Evolutionary conservation across 2,888 invertebrate species (phyloP).

Genomic region (Melinaea menophilus): DNA sequence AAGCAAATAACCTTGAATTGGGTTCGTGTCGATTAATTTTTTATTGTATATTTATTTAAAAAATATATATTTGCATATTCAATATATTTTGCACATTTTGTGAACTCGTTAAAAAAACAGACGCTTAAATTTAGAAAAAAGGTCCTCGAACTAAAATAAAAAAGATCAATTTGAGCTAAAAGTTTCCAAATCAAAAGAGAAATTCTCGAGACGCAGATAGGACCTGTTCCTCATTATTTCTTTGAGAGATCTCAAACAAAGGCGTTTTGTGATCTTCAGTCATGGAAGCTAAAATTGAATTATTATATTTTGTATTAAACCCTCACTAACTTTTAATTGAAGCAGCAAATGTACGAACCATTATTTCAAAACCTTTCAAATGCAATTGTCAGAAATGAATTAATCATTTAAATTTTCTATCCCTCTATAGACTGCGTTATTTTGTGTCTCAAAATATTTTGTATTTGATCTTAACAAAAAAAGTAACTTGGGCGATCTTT

Average conservation of each 20-base stretch:
- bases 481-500: no score
- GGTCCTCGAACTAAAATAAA: conserved; percentile 4
- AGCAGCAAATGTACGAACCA: neutral
- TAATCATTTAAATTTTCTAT: neutral
- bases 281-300: conserved; percentile 10
- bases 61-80: no score
- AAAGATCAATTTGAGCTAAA: conserved; percentile 2
- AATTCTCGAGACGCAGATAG: conserved; percentile 5
- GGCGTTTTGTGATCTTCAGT: conserved; percentile 21
- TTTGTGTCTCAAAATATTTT: no score
- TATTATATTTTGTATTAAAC: conserved; percentile 8
- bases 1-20: no score
- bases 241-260: conserved; percentile 31
- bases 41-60: no score
- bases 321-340: conserved; percentile 6
- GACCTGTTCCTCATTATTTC: conserved; percentile 33
- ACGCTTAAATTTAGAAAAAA: neutral
- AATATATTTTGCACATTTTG: neutral
- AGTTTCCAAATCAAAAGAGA: conserved; percentile 8
- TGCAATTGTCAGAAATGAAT: conserved; percentile 1
- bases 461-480: no score
- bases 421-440: no score
- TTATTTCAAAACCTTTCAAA: conserved; percentile 1
- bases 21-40: no score
- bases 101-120: neutral